Base-by-base conservation (phyloP, 1,140 invertebrate genomes). In the Drepana arcuata region DNA sequence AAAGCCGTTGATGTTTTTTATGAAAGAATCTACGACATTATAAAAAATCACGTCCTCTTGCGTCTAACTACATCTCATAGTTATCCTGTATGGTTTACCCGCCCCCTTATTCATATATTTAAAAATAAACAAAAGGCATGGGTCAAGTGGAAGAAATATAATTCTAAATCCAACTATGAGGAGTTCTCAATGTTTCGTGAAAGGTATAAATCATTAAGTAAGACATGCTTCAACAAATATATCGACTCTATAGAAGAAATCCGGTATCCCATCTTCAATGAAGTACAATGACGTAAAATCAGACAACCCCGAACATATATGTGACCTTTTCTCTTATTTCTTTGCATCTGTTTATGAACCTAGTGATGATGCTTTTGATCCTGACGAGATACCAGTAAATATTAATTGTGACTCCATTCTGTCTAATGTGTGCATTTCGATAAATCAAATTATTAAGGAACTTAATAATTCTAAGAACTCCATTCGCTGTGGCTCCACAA, bases 101-200 rank as follows among this genome's bases (percentile, higher is more conserved):
- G n/a, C 1, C n/a, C 41, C 3, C 33, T 51, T 7, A 36, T 41
- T 13, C 48, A 56, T 26, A 48, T 57, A 3, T 57, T 52, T 34
- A 57, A 41, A 33, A 47, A 52, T 14, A 57, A 57, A 34, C 41
- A 43, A 40, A 34, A 38, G 14, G 25, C 38, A 15, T 57, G 54
- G 48, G 35, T 52, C 12, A 52, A 52, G 33, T 57, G 35, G 42
- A 57, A 57, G 32, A 54, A 59, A 34, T 50, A 49, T 23, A 24
- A 24, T 7, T 50, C 42, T 21, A 23, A 23, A 7, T 13, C 16
- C 6, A 38, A 50, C 29, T 21, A 49, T 4, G 13, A 6, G 2
- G 15, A 30, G 12, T 55, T 49, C 29, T 31, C 33, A 14, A 32
- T 46, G n/a, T 46, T 40, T 16, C 9, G 41, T 9, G 13, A 36